phyloP scores from a whole-genome alignment of 2,888 invertebrate species.

The Tetheella fluctuosa region DNA sequence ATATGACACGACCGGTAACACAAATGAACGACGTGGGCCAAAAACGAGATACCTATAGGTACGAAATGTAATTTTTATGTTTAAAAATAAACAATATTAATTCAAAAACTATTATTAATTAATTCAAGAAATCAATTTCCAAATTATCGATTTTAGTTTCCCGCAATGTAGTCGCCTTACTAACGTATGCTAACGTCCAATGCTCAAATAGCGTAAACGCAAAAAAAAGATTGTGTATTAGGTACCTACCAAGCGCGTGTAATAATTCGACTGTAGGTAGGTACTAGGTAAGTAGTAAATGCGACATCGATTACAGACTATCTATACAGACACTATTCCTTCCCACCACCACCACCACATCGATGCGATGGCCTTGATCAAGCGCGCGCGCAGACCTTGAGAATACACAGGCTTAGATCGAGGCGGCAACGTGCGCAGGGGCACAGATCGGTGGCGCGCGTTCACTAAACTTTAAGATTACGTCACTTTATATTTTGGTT shows the following conservation, averaged over 20 bases:
- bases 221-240: background rate
- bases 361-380: slow-evolving; percentile 69
- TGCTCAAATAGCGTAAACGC: background rate
- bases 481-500: slow-evolving; percentile 72
- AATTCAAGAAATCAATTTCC: no score
- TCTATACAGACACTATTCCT: slow-evolving; percentile 40
- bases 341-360: slow-evolving; percentile 48
- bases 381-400: slow-evolving; percentile 71
- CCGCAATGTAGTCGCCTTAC: no score
- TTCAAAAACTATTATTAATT: no score
- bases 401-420: slow-evolving; percentile 49
- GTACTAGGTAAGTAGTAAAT: slow-evolving; percentile 21
- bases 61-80: background rate
- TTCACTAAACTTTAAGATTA: slow-evolving; percentile 81
- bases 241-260: background rate
- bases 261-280: slow-evolving; percentile 7
- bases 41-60: background rate
- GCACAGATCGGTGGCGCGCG: slow-evolving; percentile 60
- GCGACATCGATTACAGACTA: slow-evolving; percentile 29
- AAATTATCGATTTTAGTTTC: no score
- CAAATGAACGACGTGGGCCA: no score
- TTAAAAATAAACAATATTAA: no score
- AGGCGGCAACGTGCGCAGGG: slow-evolving; percentile 56
- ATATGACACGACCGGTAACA: slow-evolving; percentile 60
- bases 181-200: no score